Evolutionary conservation across 2,888 invertebrate species (phyloP).

Genomic region (Ganaspis brasiliensis): DNA sequence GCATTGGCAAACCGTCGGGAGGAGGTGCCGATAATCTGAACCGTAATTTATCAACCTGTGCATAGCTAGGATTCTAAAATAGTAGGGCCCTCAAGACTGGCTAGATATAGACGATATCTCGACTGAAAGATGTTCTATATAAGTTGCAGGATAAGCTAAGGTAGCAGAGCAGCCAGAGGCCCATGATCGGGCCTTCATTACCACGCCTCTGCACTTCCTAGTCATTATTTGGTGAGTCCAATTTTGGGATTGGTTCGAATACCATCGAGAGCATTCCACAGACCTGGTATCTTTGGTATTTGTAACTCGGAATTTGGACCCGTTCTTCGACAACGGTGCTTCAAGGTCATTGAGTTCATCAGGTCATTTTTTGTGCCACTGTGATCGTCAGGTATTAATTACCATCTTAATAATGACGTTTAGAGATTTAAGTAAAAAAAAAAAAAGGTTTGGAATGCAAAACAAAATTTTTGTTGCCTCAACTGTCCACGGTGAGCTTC

Average conservation of each 20-base stretch:
- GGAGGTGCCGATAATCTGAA: constrained; percentile 77
- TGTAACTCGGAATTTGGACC: constrained; percentile 46
- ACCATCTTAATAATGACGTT: no score
- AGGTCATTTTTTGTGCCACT: no score
- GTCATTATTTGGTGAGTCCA: constrained; percentile 75
- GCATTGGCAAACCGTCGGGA: constrained; percentile 70
- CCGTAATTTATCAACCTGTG: constrained; percentile 76
- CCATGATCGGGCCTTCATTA: constrained; percentile 71
- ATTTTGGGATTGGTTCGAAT: constrained; percentile 69
- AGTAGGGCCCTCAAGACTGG: constrained; percentile 50
- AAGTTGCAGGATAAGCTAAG: constrained; percentile 48
- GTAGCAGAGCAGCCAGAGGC: constrained; percentile 44
- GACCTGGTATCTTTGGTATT: constrained; percentile 56
- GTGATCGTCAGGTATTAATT: no score
- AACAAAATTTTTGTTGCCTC: no score
- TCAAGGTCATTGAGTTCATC: constrained; percentile 11
- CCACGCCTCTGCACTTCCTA: constrained; percentile 76
- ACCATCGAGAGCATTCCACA: constrained; percentile 68
- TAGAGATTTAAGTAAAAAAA: no score
- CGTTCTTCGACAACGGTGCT: constrained; percentile 26
- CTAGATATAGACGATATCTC: constrained; percentile 49
- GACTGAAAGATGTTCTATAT: constrained; percentile 44
- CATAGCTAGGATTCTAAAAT: constrained; percentile 49
- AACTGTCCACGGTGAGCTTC: no score
- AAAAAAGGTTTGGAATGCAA: no score